These are phyloP conservation scores for Drosophila helvetica DNA, from an alignment of 2,888 invertebrate genomes.

Conservation along the genomic window DNA sequence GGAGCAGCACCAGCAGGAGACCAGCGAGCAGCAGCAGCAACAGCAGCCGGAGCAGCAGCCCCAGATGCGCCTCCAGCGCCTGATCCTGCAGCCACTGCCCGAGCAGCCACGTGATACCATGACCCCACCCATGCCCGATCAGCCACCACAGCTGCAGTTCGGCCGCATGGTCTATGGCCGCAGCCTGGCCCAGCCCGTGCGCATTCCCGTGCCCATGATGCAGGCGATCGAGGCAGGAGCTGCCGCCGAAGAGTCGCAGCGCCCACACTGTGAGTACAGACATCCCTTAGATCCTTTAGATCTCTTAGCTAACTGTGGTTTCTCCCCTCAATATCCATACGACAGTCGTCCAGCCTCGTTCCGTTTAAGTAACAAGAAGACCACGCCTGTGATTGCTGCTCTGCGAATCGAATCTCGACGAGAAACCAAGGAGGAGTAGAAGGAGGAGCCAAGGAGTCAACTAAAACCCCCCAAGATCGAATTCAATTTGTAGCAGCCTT, in stretches of 20 bases:
- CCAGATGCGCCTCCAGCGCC: conserved; percentile 76
- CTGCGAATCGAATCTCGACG: conserved; percentile 73
- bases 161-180: conserved; percentile 84
- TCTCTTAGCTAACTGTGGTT: background rate
- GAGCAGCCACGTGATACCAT: conserved; percentile 83
- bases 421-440: conserved; percentile 30
- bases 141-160: conserved; percentile 81
- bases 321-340: conserved; percentile 12
- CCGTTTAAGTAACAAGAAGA: conserved; percentile 86
- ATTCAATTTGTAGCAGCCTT: conserved; percentile 65
- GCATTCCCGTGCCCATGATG: conserved; percentile 86
- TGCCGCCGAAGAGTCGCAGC: conserved; percentile 83
- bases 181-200: conserved; percentile 84
- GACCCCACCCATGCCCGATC: conserved; percentile 83
- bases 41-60: conserved; percentile 61
- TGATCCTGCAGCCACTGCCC: conserved; percentile 81
- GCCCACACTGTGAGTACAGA: conserved; percentile 90
- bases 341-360: conserved; percentile 93
- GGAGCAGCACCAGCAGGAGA: conserved; percentile 35
- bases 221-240: conserved; percentile 85
- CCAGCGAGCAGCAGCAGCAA: conserved; percentile 70
- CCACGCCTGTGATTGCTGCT: conserved; percentile 90
- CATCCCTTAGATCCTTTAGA: background rate
- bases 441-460: conserved; percentile 35
- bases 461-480: conserved; percentile 39